A percentile compares a stretch with the other conserved stretches of the same genome.
phyloP scores from a whole-genome alignment of 2,888 invertebrate species.

The Epistrophella euchroma region DNA sequence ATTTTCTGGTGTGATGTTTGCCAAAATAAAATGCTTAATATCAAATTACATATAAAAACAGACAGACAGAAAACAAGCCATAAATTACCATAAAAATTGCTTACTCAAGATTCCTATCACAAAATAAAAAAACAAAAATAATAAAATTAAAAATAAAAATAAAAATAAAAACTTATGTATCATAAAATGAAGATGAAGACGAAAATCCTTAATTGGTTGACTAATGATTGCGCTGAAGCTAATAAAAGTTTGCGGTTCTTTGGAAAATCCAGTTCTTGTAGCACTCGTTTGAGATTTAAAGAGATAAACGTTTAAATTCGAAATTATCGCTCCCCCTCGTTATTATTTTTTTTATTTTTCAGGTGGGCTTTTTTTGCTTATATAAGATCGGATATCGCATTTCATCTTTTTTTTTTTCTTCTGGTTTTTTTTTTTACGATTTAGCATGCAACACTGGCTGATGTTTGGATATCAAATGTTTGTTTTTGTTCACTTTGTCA shows the following conservation, averaged over 20 bases:
- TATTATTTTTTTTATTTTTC: neutral
- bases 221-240: slow-evolving; percentile 27
- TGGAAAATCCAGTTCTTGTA: slow-evolving; percentile 29
- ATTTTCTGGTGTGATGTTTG: neutral
- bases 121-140: neutral
- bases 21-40: neutral
- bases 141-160: neutral
- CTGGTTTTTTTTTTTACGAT: slow-evolving; percentile 8
- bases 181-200: slow-evolving; percentile 22
- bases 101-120: slow-evolving; percentile 20
- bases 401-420: slow-evolving; percentile 11
- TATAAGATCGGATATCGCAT: slow-evolving; percentile 27
- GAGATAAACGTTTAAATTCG: slow-evolving; percentile 24
- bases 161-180: neutral
- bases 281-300: slow-evolving; percentile 26
- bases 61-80: slow-evolving; percentile 13
- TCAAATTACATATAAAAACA: slow-evolving; percentile 6
- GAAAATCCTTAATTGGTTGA: slow-evolving; percentile 44
- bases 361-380: slow-evolving; percentile 20
- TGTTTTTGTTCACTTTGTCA: slow-evolving; percentile 37
- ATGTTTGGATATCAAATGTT: slow-evolving; percentile 18
- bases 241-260: slow-evolving; percentile 41
- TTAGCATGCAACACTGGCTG: slow-evolving; percentile 16
- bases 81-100: slow-evolving; percentile 34
- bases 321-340: slow-evolving; percentile 19